Conservation (phyloP, 1,140 invertebrate species). For the Marisa cornuarietis region DNA sequence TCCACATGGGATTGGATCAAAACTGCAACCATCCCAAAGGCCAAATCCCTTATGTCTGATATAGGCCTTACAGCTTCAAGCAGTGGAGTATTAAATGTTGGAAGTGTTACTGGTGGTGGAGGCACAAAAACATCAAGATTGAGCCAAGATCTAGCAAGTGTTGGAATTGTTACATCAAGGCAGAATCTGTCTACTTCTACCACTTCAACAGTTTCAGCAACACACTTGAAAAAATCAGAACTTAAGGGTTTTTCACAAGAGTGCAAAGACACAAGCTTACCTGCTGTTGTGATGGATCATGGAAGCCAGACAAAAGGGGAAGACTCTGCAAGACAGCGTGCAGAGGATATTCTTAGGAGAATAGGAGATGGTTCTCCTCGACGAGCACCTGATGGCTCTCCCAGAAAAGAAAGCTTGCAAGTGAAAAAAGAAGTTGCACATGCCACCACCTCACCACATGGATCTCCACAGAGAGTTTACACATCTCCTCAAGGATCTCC, state of each 20-base stretch:
- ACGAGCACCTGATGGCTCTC: neutral
- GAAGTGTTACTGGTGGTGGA: neutral
- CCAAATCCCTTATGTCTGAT: constrained; percentile 17
- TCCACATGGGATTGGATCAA: constrained; percentile 21
- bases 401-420: neutral
- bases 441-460: neutral
- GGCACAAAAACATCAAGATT: constrained; percentile 8
- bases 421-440: neutral
- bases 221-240: no score
- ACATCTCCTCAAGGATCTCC: neutral
- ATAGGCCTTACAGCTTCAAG: constrained; percentile 14
- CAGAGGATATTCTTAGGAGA: constrained; percentile 17
- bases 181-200: constrained; percentile 1
- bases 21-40: constrained; percentile 24
- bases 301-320: neutral
- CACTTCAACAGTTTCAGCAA: neutral
- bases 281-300: constrained; percentile 18
- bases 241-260: no score
- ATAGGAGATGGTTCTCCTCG: neutral
- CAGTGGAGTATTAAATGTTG: neutral
- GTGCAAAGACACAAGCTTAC: neutral
- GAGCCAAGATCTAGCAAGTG: constrained; percentile 20
- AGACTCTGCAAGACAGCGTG: constrained; percentile 5
- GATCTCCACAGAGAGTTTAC: neutral
- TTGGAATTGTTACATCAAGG: constrained; percentile 13